Evolutionary conservation across 2,888 invertebrate species (phyloP).

Genomic region (Ormyrus labotus): DNA sequence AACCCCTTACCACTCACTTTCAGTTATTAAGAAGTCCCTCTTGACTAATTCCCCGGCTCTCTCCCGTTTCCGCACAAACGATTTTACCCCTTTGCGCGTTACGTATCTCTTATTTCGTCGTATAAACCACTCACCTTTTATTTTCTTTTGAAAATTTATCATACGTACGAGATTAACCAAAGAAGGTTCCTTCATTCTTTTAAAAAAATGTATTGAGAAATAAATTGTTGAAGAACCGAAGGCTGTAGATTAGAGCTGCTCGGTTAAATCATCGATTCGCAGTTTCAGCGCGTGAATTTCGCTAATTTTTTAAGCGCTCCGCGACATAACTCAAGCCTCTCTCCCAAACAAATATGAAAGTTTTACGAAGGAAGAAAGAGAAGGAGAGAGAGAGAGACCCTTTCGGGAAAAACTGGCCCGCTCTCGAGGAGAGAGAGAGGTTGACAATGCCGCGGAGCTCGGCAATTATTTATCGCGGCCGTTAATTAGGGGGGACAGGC

Average conservation of each 20-base stretch:
- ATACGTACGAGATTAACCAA: no score
- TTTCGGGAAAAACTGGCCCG: conserved; percentile 57
- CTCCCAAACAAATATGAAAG: conserved; percentile 38
- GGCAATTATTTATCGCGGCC: conserved; percentile 70
- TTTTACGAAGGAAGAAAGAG: conserved; percentile 26
- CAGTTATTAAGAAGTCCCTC: conserved; percentile 75
- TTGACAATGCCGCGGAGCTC: conserved; percentile 64
- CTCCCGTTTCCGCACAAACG: neutral
- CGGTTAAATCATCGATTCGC: neutral
- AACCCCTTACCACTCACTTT: conserved; percentile 66
- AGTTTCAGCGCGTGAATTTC: neutral
- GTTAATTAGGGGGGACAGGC: conserved; percentile 65
- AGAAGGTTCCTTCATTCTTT: no score
- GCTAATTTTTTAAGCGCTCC: conserved; percentile 34
- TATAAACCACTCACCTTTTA: no score
- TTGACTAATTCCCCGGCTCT: conserved; percentile 69
- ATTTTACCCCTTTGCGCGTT: neutral
- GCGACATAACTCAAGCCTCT: conserved; percentile 34
- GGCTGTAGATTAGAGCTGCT: neutral
- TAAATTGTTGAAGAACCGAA: no score
- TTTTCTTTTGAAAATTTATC: no score
- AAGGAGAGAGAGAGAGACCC: conserved; percentile 23
- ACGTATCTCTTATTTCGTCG: neutral
- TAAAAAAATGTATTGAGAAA: no score
- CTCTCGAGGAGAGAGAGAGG: conserved; percentile 22